These are phyloP conservation scores for Heliconius ethilla DNA, from an alignment of 2,888 invertebrate genomes.

Conservation along the genomic window DNA sequence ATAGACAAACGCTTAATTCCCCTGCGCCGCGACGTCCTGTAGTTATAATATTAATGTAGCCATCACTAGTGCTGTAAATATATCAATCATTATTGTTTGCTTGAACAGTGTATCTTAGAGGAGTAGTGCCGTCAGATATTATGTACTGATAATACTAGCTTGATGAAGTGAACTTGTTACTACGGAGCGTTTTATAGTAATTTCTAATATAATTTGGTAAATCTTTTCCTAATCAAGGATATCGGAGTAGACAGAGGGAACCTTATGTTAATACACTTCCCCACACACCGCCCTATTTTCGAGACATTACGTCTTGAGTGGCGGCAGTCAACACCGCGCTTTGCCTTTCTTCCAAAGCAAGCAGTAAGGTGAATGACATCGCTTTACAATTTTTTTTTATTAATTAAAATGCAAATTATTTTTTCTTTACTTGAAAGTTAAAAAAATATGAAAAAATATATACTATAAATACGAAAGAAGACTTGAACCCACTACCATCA, in stretches of 20 bases:
- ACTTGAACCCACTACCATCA: too few relatives aligned
- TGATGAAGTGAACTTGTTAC: background rate
- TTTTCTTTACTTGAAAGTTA: too few relatives aligned
- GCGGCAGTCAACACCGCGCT: background rate
- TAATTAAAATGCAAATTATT: too few relatives aligned
- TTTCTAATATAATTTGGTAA: background rate
- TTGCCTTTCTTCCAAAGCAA: background rate
- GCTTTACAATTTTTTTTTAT: too few relatives aligned
- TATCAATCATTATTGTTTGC: constrained; percentile 20
- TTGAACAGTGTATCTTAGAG: background rate
- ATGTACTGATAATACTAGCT: constrained; percentile 5
- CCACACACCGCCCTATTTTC: too few relatives aligned
- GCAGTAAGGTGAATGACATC: background rate
- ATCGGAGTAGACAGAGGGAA: too few relatives aligned
- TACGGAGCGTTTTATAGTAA: background rate
- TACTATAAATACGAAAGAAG: too few relatives aligned
- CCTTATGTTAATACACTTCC: too few relatives aligned
- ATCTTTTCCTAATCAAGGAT: too few relatives aligned
- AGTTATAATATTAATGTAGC: background rate
- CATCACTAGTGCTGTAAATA: constrained; percentile 7
- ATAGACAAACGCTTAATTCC: background rate
- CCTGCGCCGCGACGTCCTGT: background rate
- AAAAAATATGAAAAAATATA: too few relatives aligned
- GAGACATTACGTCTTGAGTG: too few relatives aligned
- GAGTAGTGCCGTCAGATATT: background rate